Evolutionary conservation across 2,797 vertebrate genomes (phyloP), one percentile per base, ranked within the genome.

Genomic region (Spea hammondii): DNA sequence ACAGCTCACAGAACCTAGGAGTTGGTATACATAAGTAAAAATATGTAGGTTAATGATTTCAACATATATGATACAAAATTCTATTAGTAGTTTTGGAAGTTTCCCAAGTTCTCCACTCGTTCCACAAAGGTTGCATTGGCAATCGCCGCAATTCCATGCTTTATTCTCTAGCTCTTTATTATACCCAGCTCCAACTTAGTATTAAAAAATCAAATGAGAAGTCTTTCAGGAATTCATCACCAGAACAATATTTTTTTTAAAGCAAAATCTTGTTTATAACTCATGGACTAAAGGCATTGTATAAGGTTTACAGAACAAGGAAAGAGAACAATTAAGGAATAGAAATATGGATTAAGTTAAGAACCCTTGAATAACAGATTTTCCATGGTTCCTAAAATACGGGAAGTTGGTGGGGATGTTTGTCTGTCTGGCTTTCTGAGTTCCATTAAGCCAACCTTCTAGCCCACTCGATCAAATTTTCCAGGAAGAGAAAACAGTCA

Each of bases 321-420:
- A 68, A 78, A 68, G 51, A 76, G 57, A 82, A 70, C 55, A 77
- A 77, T 74, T 74, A 74, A 55, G 70, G 60, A 77, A 69, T 68
- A 69, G 75, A 77, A 82, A 78, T 82, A 82, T 77, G 80, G 80
- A 77, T 82, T 78, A 82, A 44, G 80, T 82, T 82, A 82, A 77
- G 70, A 65, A 70, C 75, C 65, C 65, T 65, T 73, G 75, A 78
- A 74, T 74, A 82, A 82, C 55, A 78, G 65, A 78, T 82, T 82
- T 78, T 77, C 80, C 70, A 82, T 57, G 80, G 75, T 73, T 74
- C 57, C 76, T 73, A 74, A 82, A 67, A 50, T 82, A 70, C 70
- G 65, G 75, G 75, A 82, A 82, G 70, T 77, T 78, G 80, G 70
- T 73, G 75, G 75, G 74, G 80, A 74, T 77, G 74, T 74, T 70